Evolutionary conservation across 2,113 vertebrate species (phyloP).

Genomic region (Helogale parvula): DNA sequence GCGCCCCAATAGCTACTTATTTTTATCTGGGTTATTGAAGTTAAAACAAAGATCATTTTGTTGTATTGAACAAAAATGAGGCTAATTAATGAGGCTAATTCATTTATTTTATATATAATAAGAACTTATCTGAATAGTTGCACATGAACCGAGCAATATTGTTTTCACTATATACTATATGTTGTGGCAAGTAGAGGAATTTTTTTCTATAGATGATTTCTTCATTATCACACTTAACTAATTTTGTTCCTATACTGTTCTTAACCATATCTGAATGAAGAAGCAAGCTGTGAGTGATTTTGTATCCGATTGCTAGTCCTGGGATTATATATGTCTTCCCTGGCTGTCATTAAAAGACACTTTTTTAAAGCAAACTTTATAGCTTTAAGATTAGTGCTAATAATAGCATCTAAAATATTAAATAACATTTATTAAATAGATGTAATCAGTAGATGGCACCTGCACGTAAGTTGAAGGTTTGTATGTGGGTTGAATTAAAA

Average conservation of each 20-base stretch:
- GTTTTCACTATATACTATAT: not conserved
- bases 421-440: constrained; percentile 40
- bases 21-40: not conserved
- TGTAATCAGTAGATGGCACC: not conserved
- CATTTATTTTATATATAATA: not conserved
- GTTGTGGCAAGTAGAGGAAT: not conserved
- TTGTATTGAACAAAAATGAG: not conserved
- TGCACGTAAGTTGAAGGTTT: not conserved
- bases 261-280: not conserved
- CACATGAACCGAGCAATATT: not conserved
- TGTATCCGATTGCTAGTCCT: not conserved
- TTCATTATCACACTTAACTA: not conserved
- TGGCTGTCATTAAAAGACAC: not conserved
- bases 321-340: not conserved
- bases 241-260: not conserved
- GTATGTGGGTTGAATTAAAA: not conserved
- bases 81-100: not conserved
- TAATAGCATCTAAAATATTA: not conserved
- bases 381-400: not conserved
- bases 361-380: constrained; percentile 15
- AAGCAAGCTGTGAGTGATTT: not conserved
- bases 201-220: not conserved
- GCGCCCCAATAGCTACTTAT: not conserved
- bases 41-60: not conserved
- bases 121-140: not conserved